phyloP scores from a whole-genome alignment of 2,113 vertebrate genomes.

The Arenaria interpres region DNA sequence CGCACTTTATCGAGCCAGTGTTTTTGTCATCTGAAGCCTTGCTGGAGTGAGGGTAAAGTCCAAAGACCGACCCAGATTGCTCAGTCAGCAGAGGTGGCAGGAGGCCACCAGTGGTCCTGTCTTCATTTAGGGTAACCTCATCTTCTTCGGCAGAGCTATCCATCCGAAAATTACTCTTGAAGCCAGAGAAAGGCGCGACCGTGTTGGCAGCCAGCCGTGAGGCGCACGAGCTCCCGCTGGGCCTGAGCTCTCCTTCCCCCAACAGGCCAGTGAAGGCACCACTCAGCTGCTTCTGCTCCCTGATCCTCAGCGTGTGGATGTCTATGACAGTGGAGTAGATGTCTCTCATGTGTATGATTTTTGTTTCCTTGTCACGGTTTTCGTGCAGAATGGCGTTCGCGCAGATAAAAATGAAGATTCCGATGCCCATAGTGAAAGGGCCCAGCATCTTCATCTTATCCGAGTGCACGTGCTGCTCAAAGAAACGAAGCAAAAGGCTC shows the following conservation, averaged over 20 bases:
- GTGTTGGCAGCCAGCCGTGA: constrained; percentile 83
- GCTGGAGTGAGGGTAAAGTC: constrained; percentile 78
- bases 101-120: constrained; percentile 73
- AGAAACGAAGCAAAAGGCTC: constrained; percentile 84
- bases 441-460: constrained; percentile 99
- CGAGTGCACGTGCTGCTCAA: constrained; percentile 91
- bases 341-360: constrained; percentile 98
- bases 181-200: constrained; percentile 79
- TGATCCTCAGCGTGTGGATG: constrained; percentile 89
- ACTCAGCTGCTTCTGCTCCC: constrained; percentile 85
- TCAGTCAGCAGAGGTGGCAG: constrained; percentile 86
- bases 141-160: constrained; percentile 86
- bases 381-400: constrained; percentile 98
- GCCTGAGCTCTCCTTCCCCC: constrained; percentile 76
- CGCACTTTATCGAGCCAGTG: constrained; percentile 80
- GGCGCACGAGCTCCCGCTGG: constrained; percentile 74
- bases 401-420: constrained; percentile 98
- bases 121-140: constrained; percentile 77
- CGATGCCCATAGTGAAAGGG: constrained; percentile 98
- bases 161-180: constrained; percentile 71
- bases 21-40: constrained; percentile 78
- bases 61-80: constrained; percentile 75
- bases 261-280: constrained; percentile 73
- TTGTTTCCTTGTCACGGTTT: constrained; percentile 97
- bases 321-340: constrained; percentile 99